Base-by-base conservation (phyloP, 2,797 vertebrate genomes). In the Poeciliopsis turneri region DNA sequence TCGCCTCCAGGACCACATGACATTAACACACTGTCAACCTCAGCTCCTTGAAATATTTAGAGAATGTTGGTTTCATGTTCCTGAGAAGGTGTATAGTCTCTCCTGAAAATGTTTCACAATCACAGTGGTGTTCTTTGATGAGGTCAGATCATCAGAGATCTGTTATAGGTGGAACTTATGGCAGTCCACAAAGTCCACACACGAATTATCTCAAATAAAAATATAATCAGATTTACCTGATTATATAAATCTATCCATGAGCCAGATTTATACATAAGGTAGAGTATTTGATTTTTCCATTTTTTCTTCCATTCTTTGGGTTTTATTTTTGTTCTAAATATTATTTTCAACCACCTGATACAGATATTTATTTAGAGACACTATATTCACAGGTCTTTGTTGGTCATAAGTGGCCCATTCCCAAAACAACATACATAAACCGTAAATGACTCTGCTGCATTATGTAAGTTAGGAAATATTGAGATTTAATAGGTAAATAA, bases 401-500 rank as follows among this genome's bases (percentile, higher is more conserved):
- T 16, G 43, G 43, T 8, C 36, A 68, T 10, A n/a, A 70, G 15
- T 41, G 7, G 2, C 39, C 23, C 5, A 30, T 46, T 72, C 79
- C 4, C 15, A 55, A 28, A 45, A 76, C 59, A 68, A 47, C 74
- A 23, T 59, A 23, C 55, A 66, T 1, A 51, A 75, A 68, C 9
- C 16, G 16, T 47, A n/a, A 18, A 45, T 28, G 64, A 9, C 70
- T 15, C 20, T 11, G 18, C 18, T 11, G 11, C n/a, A 76, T 72
- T 74, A 51, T 77, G 64, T 16, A 61, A 36, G 0, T 33, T 77
- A 84, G 5, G 72, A 43, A 80, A 82, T 74, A 77, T 85, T 89
- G 77, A 72, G 33, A 74, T 82, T 72, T 70, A 11, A 66, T 78
- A 66, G 73, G 18, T 72, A 82, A 82, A 88, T 82, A 78, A 90